These are phyloP conservation scores for Smittia sp. DNA, from an alignment of 2,888 invertebrate genomes.

Conservation along the genomic window DNA sequence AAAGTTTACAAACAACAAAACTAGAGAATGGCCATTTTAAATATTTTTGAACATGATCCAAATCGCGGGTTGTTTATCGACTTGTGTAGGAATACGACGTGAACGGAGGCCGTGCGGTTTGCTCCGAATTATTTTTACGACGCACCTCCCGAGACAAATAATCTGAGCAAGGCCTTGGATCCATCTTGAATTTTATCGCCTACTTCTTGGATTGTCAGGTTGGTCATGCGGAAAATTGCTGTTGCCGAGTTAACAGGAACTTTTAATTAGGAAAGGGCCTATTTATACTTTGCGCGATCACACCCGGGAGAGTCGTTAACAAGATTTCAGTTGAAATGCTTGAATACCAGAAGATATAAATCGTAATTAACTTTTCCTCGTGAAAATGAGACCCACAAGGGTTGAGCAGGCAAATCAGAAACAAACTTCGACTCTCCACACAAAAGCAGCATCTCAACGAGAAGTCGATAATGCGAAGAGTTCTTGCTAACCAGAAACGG, in stretches of 20 bases:
- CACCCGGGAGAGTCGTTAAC: slow-evolving; percentile 8
- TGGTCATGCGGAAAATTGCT: slow-evolving; percentile 22
- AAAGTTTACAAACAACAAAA: slow-evolving; percentile 2
- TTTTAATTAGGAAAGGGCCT: slow-evolving; percentile 23
- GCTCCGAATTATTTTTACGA: slow-evolving; percentile 1
- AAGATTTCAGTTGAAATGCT: not conserved
- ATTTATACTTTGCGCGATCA: not conserved
- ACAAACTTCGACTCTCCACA: not conserved
- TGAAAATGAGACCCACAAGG: not conserved
- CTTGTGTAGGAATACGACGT: slow-evolving; percentile 14
- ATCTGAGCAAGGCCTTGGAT: not conserved
- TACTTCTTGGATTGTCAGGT: slow-evolving; percentile 17
- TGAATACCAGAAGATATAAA: slow-evolving; percentile 7
- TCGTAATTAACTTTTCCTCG: slow-evolving; percentile 25
- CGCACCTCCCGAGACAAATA: slow-evolving; percentile 25
- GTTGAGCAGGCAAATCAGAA: not conserved
- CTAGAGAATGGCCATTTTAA: not conserved
- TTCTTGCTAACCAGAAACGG: slow-evolving; percentile 17
- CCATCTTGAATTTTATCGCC: slow-evolving; percentile 1
- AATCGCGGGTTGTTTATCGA: slow-evolving; percentile 17
- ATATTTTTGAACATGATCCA: slow-evolving; percentile 21
- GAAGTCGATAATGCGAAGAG: not conserved
- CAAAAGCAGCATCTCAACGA: not conserved
- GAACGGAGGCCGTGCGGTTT: not conserved
- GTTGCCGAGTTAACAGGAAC: slow-evolving; percentile 1